Evolutionary conservation across 2,888 invertebrate species (phyloP), one percentile per base, ranked within the genome.

Genomic region (Cacoxenus indagator): DNA sequence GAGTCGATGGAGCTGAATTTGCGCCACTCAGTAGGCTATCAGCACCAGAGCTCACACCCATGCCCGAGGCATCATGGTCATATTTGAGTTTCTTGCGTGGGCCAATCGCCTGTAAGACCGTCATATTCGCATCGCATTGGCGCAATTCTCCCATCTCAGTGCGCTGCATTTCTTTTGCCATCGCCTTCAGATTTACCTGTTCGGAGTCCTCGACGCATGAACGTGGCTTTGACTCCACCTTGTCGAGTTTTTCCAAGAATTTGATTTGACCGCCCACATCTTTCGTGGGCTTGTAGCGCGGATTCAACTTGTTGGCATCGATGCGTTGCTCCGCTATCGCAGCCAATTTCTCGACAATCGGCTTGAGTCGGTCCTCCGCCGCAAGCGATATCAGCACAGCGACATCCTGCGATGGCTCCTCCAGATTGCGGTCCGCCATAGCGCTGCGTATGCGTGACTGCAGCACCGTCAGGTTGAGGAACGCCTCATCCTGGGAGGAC

Each of bases 191-290:
- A 87, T 98, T 98, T 1, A 97, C 95, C 87, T 99, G 98, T 86
- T 99, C 98, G 0, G 98, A 98, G 89, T 99, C 98, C 89, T 98
- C 98, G 68, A 96, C 93, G 90, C 98, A 98, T 66, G 98, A 96
- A 74, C 98, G 91, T 78, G 97, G 97, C 88, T 98, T 98, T 65
- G 98, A 98, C 24, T 98, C 98, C 67, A 96, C 92, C 82, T 94
- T 93, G 88, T 99, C 99, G 70, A 99, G 89, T 87, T 99, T 98
- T 89, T 99, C 99, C 67, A 99, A 90, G 89, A 99, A 99, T 89
- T 97, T 97, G 67, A 99, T 90, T 89, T 99, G 98, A n/a, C 93
- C 92, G 84, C 95, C 93, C 14, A 95, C 94, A 87, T 97, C 97
- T 86, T 94, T 94, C n/a, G 93, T 92, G 64, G 93, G 91, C 89